Base-by-base conservation (phyloP, 2,113 vertebrate genomes). In the Rhynchomys soricoides region DNA sequence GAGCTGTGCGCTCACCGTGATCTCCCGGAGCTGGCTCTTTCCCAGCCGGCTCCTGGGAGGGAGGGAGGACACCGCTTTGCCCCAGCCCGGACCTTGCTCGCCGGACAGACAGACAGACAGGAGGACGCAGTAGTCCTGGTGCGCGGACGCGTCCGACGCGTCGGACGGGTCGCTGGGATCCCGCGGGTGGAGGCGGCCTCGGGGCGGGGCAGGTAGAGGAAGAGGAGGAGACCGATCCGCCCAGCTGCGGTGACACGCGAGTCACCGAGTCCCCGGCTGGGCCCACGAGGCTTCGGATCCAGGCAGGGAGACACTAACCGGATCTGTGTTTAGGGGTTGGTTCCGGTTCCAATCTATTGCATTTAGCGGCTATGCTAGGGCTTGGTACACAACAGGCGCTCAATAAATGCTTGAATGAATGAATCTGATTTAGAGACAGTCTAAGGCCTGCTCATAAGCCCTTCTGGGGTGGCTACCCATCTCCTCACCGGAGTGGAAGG, bases 211-310 rank as follows among this genome's bases (percentile, higher is more conserved):
- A 75, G 95, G 97, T 73, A 97, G 90, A 96, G 97, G 94, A 96
- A 97, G 97, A 96, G 97, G 96, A 94, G 97, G 98, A 94, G 96
- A 97, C 90, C 96, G 45, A 90, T 29, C 89, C 59, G 86, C 96
- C 91, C 86, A 89, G 37, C 79, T 52, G 52, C 59, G 13, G 83
- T 64, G 97, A 86, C 96, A 70, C 59, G 43, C 86, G 66, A 82
- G 93, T 64, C 94, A 21, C 31, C 0, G 81, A 68, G n/a, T n/a
- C 91, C 85, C 87, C 31, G 4, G 2, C 95, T 55, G 37, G 94
- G 93, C 71, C 96, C 77, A 6, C 37, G 64, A 59, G 66, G 24
- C 68, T 7, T 57, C 75, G 5, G 31, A 64, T 7, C 68, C 59
- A 66, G 21, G 57, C n/a, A n/a, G 11, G 52, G 31, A 43, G 24